phyloP scores from a whole-genome alignment of 2,888 invertebrate genomes.

The Sinohyriopsis cumingii region DNA sequence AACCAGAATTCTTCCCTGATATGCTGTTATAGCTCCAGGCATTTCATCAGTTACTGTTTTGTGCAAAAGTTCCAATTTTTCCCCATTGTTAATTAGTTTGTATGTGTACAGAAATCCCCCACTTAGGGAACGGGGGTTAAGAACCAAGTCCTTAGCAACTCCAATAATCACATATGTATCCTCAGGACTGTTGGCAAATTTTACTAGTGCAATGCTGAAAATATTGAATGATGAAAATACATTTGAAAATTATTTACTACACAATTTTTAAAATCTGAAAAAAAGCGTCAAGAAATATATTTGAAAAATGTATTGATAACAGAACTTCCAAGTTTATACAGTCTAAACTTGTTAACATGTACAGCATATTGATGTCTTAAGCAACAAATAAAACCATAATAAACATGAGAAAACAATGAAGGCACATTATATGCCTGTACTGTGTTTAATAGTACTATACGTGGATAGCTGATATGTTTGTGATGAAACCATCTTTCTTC shows the following conservation, averaged over 20 bases:
- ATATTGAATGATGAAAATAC: not conserved
- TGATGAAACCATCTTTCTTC: no score
- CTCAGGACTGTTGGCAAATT: conserved; percentile 81
- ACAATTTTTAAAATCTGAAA: not conserved
- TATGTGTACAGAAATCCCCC: conserved; percentile 92
- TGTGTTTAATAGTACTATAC: no score
- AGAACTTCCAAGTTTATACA: no score
- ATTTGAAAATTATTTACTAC: not conserved
- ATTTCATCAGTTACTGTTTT: conserved; percentile 94
- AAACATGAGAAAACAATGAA: no score
- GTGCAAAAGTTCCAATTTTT: conserved; percentile 91
- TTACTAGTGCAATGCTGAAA: conserved; percentile 82
- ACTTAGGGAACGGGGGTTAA: conserved; percentile 88
- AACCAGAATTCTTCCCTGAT: conserved; percentile 89
- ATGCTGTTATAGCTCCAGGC: conserved; percentile 75
- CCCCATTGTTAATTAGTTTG: conserved; percentile 80
- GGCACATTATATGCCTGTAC: no score
- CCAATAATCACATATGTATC: conserved; percentile 86
- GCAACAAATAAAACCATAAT: no score
- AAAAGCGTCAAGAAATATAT: not conserved
- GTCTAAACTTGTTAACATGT: no score
- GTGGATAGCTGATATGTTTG: no score
- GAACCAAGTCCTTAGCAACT: conserved; percentile 89
- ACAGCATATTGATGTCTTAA: no score
- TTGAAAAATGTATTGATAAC: no score